These are phyloP conservation scores for Adelognathus sp. DNA, from an alignment of 2,888 invertebrate species.

Conservation along the genomic window DNA sequence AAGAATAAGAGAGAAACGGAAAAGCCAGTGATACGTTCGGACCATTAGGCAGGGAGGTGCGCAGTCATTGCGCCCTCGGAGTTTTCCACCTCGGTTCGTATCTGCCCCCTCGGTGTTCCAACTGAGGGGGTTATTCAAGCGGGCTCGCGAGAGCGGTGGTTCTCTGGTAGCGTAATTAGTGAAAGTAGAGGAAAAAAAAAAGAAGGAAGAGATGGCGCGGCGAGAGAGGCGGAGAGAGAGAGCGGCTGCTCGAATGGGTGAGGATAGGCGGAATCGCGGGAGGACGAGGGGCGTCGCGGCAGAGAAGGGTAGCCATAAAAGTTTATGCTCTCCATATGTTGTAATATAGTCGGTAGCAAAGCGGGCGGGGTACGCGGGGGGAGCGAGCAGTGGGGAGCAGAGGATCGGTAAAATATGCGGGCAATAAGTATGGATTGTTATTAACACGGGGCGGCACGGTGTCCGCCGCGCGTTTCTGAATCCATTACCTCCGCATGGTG, in stretches of 20 bases:
- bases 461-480: conserved; percentile 81
- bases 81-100: conserved; percentile 49
- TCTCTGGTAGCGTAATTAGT: conserved; percentile 66
- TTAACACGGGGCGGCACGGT: conserved; percentile 81
- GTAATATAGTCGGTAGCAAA: conserved; percentile 79
- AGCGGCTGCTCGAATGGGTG: conserved; percentile 64
- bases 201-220: conserved; percentile 62
- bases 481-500: conserved; percentile 81
- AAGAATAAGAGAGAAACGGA: conserved; percentile 40
- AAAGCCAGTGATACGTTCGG: conserved; percentile 37
- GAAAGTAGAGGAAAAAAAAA: conserved; percentile 64
- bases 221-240: too few species aligned
- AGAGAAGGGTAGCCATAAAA: conserved; percentile 81
- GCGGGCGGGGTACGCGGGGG: conserved; percentile 58
- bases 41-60: conserved; percentile 43
- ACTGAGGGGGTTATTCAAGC: conserved; percentile 57
- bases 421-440: conserved; percentile 82
- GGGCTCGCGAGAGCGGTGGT: conserved; percentile 46
- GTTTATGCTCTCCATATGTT: conserved; percentile 82
- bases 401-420: conserved; percentile 82
- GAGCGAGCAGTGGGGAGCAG: conserved; percentile 75
- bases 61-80: conserved; percentile 39
- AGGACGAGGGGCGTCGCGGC: conserved; percentile 65
- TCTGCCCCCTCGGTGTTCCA: conserved; percentile 21
- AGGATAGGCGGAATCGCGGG: conserved; percentile 61